Percentiles rank a stretch among this genome's conserved stretches.
Conservation (phyloP, 2,113 vertebrate genomes). For the Sylvilagus bachmani region DNA sequence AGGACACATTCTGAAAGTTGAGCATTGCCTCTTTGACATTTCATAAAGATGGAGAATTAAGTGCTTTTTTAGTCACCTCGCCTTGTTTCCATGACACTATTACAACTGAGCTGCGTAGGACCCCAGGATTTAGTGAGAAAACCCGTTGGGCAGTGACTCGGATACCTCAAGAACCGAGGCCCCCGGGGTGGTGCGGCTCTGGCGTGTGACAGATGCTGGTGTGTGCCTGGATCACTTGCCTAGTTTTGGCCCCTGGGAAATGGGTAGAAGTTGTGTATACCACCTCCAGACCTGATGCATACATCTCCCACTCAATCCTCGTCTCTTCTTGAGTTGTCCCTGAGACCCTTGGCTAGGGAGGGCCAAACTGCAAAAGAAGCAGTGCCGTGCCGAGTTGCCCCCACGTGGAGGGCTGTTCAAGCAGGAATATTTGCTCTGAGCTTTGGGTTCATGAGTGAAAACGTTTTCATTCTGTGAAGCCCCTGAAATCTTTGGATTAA, state of each 20-base stretch:
- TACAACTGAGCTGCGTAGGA: neutral
- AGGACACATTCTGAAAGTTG: neutral
- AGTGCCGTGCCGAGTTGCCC: neutral
- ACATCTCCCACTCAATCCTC: neutral
- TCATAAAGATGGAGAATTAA: slow-evolving; percentile 19
- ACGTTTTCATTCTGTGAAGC: neutral
- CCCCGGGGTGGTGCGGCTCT: neutral
- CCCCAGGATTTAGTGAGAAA: neutral
- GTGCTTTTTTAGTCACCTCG: neutral
- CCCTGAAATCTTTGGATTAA: neutral
- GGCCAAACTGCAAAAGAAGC: neutral
- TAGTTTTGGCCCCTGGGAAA: neutral
- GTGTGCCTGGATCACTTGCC: neutral
- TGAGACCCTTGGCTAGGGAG: neutral
- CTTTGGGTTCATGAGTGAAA: neutral
- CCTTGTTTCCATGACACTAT: neutral
- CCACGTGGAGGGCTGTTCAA: neutral
- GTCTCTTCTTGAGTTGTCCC: neutral
- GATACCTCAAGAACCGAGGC: neutral
- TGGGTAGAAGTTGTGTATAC: neutral
- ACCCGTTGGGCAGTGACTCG: neutral
- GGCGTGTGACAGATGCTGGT: neutral
- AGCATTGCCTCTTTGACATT: neutral
- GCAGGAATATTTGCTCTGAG: neutral
- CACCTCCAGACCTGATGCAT: neutral